phyloP scores from a whole-genome alignment of 2,113 vertebrate species.

The Micromys minutus region DNA sequence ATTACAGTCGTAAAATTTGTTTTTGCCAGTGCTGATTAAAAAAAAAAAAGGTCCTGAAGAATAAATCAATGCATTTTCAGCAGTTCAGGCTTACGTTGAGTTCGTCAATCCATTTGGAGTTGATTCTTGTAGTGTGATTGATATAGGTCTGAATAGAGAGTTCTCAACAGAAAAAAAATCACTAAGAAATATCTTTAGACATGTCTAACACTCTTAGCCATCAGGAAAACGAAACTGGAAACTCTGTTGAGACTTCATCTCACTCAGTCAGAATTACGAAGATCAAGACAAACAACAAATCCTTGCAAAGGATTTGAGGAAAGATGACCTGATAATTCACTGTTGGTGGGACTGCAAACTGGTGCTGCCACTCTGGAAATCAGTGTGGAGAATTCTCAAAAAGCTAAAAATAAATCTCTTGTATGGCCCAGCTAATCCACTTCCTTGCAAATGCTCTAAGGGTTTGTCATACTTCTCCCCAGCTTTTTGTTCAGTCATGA shows the following conservation, averaged over 20 bases:
- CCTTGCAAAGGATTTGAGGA: neutral
- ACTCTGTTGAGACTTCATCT: neutral
- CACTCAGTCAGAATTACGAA: neutral
- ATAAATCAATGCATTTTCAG: neutral
- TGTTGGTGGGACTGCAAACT: neutral
- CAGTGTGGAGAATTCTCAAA: neutral
- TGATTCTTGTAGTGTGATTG: neutral
- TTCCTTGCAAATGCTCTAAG: neutral
- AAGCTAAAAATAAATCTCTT: neutral
- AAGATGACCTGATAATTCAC: neutral
- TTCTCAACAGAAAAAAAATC: neutral
- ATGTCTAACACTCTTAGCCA: neutral
- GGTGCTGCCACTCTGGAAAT: neutral
- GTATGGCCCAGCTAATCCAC: neutral
- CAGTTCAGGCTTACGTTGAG: neutral
- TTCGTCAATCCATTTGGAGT: neutral
- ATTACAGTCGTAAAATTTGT: neutral
- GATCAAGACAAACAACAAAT: neutral
- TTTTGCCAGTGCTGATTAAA: neutral
- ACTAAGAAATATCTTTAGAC: neutral
- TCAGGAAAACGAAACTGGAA: neutral
- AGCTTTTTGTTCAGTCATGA: neutral
- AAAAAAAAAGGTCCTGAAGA: neutral
- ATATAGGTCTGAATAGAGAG: neutral
- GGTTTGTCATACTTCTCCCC: neutral